Conservation (phyloP, 1,140 invertebrate genomes). For the Zaprionus nigranus region DNA sequence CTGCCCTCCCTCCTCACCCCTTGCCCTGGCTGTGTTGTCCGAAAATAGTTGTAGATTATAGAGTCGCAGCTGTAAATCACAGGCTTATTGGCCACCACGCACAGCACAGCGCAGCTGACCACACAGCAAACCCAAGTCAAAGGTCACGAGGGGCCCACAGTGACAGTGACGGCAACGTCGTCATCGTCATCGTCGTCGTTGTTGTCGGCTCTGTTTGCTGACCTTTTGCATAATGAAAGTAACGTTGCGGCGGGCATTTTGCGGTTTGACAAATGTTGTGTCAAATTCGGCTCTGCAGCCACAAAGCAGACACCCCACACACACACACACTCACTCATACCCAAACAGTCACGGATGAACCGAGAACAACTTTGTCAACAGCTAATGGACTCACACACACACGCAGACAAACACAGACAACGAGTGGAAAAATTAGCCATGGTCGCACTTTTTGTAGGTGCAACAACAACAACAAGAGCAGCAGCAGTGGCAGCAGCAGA, state of each 20-base stretch:
- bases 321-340: slow-evolving; percentile 13
- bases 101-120: slow-evolving; percentile 26
- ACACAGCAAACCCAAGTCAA: slow-evolving; percentile 55
- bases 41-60: slow-evolving; percentile 35
- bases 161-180: slow-evolving; percentile 1
- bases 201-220: slow-evolving; percentile 56
- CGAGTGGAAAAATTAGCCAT: slow-evolving; percentile 67
- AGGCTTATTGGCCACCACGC: slow-evolving; percentile 54
- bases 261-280: slow-evolving; percentile 82
- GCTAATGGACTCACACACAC: slow-evolving; percentile 70
- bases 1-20: background rate
- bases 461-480: slow-evolving; percentile 40
- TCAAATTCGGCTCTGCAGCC: slow-evolving; percentile 79
- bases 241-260: slow-evolving; percentile 79
- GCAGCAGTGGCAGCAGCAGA: slow-evolving; percentile 6
- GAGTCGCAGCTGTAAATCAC: slow-evolving; percentile 59
- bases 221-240: slow-evolving; percentile 82
- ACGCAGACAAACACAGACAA: slow-evolving; percentile 45
- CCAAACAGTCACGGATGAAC: slow-evolving; percentile 29
- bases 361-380: slow-evolving; percentile 79
- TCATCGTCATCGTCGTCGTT: slow-evolving; percentile 2
- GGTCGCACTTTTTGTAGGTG: slow-evolving; percentile 57
- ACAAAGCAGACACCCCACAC: slow-evolving; percentile 47
- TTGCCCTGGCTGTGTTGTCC: background rate
- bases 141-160: slow-evolving; percentile 55